Conservation (phyloP, 2,797 vertebrate species). For the Benthosema pterotum region DNA sequence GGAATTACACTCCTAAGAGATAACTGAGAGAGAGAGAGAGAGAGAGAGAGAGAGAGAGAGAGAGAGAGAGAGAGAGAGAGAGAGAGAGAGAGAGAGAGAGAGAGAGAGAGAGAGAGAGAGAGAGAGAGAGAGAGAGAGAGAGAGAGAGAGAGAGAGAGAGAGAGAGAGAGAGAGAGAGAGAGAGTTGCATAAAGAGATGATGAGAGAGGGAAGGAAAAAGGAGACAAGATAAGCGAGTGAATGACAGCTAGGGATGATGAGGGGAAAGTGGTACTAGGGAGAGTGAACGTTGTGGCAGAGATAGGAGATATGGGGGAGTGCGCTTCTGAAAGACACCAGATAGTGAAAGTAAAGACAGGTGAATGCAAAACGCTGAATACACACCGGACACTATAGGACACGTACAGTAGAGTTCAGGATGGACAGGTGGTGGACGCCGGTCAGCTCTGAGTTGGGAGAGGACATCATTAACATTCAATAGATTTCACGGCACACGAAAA, state of each 20-base stretch:
- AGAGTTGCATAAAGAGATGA: conserved; percentile 7
- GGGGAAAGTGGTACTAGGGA: neutral
- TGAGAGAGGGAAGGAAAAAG: conserved; percentile 13
- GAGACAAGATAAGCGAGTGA: neutral
- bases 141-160: conserved; percentile 15
- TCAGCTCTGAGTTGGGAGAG: too few relatives aligned
- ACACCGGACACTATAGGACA: too few relatives aligned
- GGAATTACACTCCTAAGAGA: conserved; percentile 54
- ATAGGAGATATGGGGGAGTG: too few relatives aligned
- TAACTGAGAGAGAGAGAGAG: conserved; percentile 36
- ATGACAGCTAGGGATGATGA: neutral
- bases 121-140: neutral
- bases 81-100: conserved; percentile 12
- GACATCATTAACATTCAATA: too few relatives aligned
- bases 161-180: conserved; percentile 4
- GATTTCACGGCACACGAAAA: too few relatives aligned
- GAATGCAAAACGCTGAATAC: too few relatives aligned
- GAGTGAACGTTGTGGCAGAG: neutral
- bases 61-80: conserved; percentile 10
- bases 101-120: neutral
- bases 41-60: neutral
- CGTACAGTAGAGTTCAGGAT: too few relatives aligned
- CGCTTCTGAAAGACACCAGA: too few relatives aligned
- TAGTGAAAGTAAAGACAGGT: too few relatives aligned
- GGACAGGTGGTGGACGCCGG: too few relatives aligned